These are phyloP conservation scores for Cinara cedri DNA, from an alignment of 2,888 invertebrate species.

Conservation along the genomic window DNA sequence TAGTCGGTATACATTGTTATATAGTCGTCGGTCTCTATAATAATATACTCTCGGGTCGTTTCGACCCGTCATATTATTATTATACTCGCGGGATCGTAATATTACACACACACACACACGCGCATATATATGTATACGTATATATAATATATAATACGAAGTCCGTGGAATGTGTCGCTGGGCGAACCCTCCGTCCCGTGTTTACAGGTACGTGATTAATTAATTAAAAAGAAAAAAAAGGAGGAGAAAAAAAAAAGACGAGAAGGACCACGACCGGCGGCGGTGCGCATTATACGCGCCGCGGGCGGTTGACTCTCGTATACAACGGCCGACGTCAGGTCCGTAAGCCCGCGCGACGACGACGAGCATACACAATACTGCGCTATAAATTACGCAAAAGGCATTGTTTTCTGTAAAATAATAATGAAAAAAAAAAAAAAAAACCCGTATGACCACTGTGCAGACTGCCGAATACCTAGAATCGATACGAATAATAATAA, in stretches of 20 bases:
- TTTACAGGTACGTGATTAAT: conserved; percentile 37
- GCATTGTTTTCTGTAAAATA: conserved; percentile 46
- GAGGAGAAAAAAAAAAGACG: background rate
- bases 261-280: background rate
- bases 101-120: too few relatives aligned
- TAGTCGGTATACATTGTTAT: too few relatives aligned
- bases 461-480: conserved; percentile 32
- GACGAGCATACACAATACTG: conserved; percentile 14
- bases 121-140: too few relatives aligned
- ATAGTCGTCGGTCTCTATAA: too few relatives aligned
- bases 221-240: conserved; percentile 25
- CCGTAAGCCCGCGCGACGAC: background rate
- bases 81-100: background rate
- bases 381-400: conserved; percentile 45
- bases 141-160: conserved; percentile 10
- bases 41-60: too few relatives aligned
- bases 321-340: background rate
- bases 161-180: background rate
- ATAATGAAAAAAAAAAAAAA: background rate
- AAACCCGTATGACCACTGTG: conserved; percentile 44
- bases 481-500: conserved; percentile 34
- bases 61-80: background rate
- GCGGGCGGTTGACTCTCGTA: conserved; percentile 11
- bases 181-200: background rate
- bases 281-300: background rate